Conservation (phyloP, 2,113 vertebrate species). For the Forbesichthys agassizii region DNA sequence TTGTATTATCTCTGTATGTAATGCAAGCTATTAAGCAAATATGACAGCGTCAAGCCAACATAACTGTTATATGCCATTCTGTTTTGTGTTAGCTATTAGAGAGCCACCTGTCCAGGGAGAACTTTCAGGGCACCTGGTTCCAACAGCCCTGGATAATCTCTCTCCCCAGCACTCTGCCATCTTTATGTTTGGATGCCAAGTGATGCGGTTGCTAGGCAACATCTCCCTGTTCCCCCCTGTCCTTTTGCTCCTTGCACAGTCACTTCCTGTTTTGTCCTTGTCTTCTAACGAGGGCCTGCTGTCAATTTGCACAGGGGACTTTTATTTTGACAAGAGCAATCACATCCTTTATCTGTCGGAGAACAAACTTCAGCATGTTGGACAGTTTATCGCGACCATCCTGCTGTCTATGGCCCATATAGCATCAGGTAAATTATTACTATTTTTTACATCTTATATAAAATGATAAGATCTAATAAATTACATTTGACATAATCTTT, state of each 20-base stretch:
- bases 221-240: slow-evolving; percentile 63
- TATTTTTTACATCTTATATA: neutral
- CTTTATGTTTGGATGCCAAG: slow-evolving; percentile 79
- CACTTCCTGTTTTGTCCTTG: slow-evolving; percentile 61
- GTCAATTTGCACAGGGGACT: slow-evolving; percentile 68
- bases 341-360: slow-evolving; percentile 79
- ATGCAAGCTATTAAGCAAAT: too few species aligned
- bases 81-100: slow-evolving; percentile 36
- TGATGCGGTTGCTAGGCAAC: slow-evolving; percentile 70
- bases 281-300: slow-evolving; percentile 43
- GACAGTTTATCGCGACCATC: slow-evolving; percentile 75
- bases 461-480: neutral
- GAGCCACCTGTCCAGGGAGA: slow-evolving; percentile 37
- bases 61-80: neutral
- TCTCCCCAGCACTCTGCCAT: slow-evolving; percentile 75
- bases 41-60: too few species aligned
- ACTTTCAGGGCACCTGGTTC: slow-evolving; percentile 51
- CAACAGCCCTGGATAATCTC: slow-evolving; percentile 74
- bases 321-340: slow-evolving; percentile 78
- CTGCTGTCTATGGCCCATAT: slow-evolving; percentile 79
- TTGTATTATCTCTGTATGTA: too few species aligned
- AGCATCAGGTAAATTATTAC: slow-evolving; percentile 69
- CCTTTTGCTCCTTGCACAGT: slow-evolving; percentile 74
- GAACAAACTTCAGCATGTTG: slow-evolving; percentile 74
- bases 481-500: slow-evolving; percentile 23